phyloP scores from a whole-genome alignment of 2,797 vertebrate species.

The Setipinna tenuifilis region DNA sequence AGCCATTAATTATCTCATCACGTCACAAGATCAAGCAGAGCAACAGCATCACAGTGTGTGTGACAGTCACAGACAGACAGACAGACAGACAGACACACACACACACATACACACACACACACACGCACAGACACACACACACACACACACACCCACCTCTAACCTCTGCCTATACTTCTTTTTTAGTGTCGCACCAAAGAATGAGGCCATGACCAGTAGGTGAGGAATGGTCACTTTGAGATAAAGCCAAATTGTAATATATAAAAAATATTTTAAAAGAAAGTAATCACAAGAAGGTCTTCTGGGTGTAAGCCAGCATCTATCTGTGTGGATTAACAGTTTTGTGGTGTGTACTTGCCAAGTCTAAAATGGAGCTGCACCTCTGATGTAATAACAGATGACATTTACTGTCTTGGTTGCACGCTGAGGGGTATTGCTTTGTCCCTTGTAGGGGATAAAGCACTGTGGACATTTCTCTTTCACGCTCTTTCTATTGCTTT shows the following conservation, averaged over 20 bases:
- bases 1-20: background rate
- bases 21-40: no score
- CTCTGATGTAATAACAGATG: background rate
- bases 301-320: background rate
- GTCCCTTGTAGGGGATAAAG: background rate
- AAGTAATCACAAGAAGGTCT: background rate
- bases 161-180: background rate
- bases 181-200: background rate
- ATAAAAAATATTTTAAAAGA: background rate
- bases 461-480: background rate
- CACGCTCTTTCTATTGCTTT: background rate
- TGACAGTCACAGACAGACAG: constrained; percentile 17
- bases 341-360: background rate
- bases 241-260: background rate
- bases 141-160: background rate
- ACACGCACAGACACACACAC: constrained; percentile 31
- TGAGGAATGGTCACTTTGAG: background rate
- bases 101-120: constrained; percentile 35
- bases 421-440: background rate
- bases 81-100: constrained; percentile 38
- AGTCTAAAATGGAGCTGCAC: background rate
- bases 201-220: background rate
- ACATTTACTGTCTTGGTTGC: background rate
- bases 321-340: background rate
- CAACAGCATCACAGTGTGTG: background rate